Base-by-base conservation (phyloP, 2,113 vertebrate genomes). In the Artemisiospiza belli region DNA sequence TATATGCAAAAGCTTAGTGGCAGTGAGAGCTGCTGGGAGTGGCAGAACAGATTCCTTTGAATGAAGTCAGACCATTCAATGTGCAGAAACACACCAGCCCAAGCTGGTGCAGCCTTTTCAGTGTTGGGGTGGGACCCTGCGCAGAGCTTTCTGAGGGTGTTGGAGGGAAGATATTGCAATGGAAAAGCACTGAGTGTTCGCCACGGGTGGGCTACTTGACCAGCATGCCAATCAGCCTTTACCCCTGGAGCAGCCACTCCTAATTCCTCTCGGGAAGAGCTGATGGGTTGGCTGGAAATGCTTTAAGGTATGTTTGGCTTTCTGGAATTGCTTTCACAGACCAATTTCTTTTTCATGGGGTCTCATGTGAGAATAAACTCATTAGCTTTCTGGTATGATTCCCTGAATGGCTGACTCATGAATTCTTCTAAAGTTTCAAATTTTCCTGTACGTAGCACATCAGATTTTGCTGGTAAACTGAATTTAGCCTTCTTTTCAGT, bases 291-390 rank as follows among this genome's bases (percentile, higher is more conserved):
- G 19, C 47, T 94, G 83, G 80, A 90, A 92, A 76, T 86, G 59
- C 69, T 94, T 94, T 78, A 70, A 83, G 75, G 33, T 81, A 31
- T 64, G 22, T 78, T 91, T 89, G 49, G 54, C 51, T 95, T 96
- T 81, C 77, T 92, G 73, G 87, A 94, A 86, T 93, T 95, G 73
- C 64, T 87, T 95, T 96, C 80, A 54, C 62, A 93, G 90, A 87
- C 62, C 76, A 81, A 89, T 93, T 93, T 93, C 55, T 95, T 94
- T 93, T 75, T 86, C 16, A 8, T 75, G n/a, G 51, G 14, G 41
- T 92, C 80, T 96, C 88, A 89, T 59, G 68, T 94, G 93, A 96
- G 67, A 95, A 83, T 59, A 93, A 92, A 86, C 57, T 93, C 68
- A 83, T 88, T 86, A 89, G 57, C 57, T 92, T 87, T 67, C 72